Conservation (phyloP, 2,888 invertebrate genomes). For the Hirtodrosophila alboralis region DNA sequence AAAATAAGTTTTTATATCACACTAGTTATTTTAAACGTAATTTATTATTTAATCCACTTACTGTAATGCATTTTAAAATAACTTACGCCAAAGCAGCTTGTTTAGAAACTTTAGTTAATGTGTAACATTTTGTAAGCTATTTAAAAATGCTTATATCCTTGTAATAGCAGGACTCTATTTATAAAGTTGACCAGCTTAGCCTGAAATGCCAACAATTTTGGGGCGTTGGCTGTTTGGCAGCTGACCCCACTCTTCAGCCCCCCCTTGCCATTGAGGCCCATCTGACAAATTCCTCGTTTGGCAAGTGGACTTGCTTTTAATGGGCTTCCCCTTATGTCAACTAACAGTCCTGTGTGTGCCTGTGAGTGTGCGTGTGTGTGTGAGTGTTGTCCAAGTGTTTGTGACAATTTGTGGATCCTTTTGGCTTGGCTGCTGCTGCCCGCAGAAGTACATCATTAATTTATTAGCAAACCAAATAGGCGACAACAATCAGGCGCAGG, state of each 20-base stretch:
- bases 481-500: conserved; percentile 50
- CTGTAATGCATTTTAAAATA: no score
- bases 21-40: no score
- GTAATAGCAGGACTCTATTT: conserved; percentile 1
- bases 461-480: conserved; percentile 78
- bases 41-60: no score
- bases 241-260: no score
- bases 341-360: neutral
- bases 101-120: no score
- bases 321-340: conserved; percentile 23
- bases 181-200: neutral
- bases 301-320: conserved; percentile 18
- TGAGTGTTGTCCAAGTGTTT: conserved; percentile 58
- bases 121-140: no score
- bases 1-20: no score
- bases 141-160: no score
- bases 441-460: conserved; percentile 75
- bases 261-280: conserved; percentile 31
- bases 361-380: conserved; percentile 8
- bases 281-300: conserved; percentile 22
- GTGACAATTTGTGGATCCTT: conserved; percentile 55
- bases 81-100: no score
- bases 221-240: conserved; percentile 19
- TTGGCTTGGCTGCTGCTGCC: conserved; percentile 17
- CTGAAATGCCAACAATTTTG: conserved; percentile 29